Base-by-base conservation (phyloP, 2,888 invertebrate genomes). In the Cancer borealis region DNA sequence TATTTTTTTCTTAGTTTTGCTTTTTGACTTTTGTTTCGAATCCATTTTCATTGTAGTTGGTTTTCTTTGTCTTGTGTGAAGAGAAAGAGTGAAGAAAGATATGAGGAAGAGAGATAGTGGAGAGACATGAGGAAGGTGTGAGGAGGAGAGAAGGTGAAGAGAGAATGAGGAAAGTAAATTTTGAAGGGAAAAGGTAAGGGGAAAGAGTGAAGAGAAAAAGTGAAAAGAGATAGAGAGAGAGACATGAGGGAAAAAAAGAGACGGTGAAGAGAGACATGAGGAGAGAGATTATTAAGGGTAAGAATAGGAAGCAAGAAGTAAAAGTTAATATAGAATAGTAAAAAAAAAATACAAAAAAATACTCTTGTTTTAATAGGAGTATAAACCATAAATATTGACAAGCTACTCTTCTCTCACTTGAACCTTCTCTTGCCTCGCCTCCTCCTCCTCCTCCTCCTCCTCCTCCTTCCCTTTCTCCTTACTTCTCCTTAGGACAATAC, bases 161-260 rank as follows among this genome's bases (percentile, higher is more conserved):
- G 66, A 66, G 66, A 66, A 39, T 54, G 14, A 54, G 14, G 8
- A 54, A 17, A 3, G 12, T 17, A 54, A 14, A 17, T 14, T 10
- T 14, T 54, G 54, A 54, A 1, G 12, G 54, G 54, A 39, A 39
- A 39, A 39, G 10, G 12, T 12, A 1, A 12, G 12, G 17, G 10
- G 17, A 14, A 54, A 54, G 17, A 10, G 54, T 54, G 17, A 12
- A 54, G 17, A 12, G 54, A 54, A 54, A 54, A 54, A 12, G 54
- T 12, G 54, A 54, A 54, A 1, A 66, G 66, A 66, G 66, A 66
- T n/a, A 66, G 66, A 66, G 66, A 66, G 66, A 66, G 66, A 66
- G 66, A 66, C n/a, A 66, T 39, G 66, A 66, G 66, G n/a, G 66
- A 66, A n/a, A 66, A n/a, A 66, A n/a, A 66, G 66, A 66, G 66